Percentiles rank a stretch among this genome's conserved stretches.
Conservation (phyloP, 2,888 invertebrate species). For the Leptothorax acervorum region DNA sequence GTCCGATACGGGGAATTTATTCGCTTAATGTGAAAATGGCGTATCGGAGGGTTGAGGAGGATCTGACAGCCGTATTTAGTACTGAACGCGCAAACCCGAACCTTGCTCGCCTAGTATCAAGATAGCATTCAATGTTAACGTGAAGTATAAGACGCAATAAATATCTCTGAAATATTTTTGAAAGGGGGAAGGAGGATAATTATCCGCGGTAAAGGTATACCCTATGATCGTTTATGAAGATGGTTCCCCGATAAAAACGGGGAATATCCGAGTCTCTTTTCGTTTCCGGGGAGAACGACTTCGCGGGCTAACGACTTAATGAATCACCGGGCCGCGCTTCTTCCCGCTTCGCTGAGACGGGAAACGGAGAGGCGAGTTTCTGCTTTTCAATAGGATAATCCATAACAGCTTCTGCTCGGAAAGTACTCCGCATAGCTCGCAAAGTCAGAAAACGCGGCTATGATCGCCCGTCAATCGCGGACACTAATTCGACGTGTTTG, state of each 20-base stretch:
- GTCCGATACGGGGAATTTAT: conserved; percentile 29
- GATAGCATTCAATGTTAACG: conserved; percentile 22
- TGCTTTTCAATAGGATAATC: background rate
- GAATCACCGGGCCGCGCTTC: conserved; percentile 2
- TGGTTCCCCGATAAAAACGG: background rate
- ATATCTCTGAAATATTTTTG: conserved; percentile 1
- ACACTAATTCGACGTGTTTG: conserved; percentile 48
- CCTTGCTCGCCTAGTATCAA: background rate
- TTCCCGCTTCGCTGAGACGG: conserved; percentile 27
- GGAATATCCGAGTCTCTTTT: background rate
- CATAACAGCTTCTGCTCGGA: background rate
- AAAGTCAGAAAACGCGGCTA: conserved; percentile 6
- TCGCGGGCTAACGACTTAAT: conserved; percentile 7
- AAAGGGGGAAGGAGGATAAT: background rate
- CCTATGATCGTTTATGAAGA: conserved; percentile 10
- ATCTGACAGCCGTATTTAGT: background rate
- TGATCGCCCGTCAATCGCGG: conserved; percentile 16
- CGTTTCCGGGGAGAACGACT: conserved; percentile 1
- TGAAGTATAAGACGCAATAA: background rate
- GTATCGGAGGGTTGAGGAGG: background rate
- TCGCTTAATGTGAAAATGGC: conserved; percentile 27
- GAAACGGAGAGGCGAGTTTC: conserved; percentile 9
- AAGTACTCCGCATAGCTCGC: background rate
- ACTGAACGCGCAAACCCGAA: background rate
- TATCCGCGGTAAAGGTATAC: background rate